These are phyloP conservation scores for Urocyon cinereoargenteus DNA, from an alignment of 2,797 vertebrate species.

Conservation along the genomic window DNA sequence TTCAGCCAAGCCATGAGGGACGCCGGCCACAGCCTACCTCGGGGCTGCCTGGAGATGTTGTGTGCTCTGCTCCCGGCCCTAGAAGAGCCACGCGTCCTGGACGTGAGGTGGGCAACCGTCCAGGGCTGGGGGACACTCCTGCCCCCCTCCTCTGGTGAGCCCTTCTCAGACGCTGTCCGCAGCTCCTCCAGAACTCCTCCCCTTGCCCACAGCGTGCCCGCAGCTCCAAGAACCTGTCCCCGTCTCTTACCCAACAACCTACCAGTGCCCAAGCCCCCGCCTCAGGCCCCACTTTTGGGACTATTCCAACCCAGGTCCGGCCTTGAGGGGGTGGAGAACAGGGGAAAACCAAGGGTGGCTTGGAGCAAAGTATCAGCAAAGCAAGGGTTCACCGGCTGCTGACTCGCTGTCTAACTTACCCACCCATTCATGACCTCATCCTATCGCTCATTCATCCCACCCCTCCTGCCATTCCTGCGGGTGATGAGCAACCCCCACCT, in stretches of 20 bases:
- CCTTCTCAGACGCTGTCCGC: not conserved
- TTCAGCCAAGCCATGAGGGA: not conserved
- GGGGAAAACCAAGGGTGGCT: not conserved
- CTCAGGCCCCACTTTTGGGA: not conserved
- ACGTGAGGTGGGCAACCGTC: not conserved
- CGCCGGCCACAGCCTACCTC: not conserved
- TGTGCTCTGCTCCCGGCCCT: not conserved
- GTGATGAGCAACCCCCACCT: not conserved
- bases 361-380: not conserved
- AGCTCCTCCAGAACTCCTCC: not conserved
- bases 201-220: not conserved
- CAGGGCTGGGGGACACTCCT: not conserved
- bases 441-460: not conserved
- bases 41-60: rapidly evolving
- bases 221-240: not conserved
- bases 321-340: too few relatives aligned
- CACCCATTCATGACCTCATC: not conserved
- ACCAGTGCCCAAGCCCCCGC: not conserved
- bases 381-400: not conserved
- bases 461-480: not conserved
- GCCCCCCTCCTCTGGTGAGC: not conserved
- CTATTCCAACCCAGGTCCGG: not conserved
- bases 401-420: not conserved
- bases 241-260: not conserved
- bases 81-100: not conserved